Percentiles rank a stretch among this genome's conserved stretches.
Conservation (phyloP, 2,797 vertebrate species). For the Limosa lapponica region DNA sequence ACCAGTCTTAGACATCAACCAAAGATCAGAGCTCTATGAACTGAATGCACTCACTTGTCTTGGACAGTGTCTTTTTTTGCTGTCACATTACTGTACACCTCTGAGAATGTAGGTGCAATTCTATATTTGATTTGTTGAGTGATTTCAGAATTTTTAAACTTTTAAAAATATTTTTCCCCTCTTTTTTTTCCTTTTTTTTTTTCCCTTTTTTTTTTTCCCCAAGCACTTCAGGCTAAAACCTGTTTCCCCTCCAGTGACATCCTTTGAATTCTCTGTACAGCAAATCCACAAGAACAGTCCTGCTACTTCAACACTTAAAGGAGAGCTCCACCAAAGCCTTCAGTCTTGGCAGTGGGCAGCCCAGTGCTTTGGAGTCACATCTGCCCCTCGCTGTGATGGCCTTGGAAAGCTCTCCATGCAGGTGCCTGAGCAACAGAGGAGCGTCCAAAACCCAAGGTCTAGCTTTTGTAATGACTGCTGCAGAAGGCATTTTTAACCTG, state of each 20-base stretch:
- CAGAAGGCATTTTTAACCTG: not conserved
- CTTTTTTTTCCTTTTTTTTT: too few relatives aligned
- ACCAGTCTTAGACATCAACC: not conserved
- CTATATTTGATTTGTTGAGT: not conserved
- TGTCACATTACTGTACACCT: accelerated
- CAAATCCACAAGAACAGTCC: not conserved
- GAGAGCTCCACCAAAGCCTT: not conserved
- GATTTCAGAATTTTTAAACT: not conserved
- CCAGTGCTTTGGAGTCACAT: not conserved
- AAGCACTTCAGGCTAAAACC: not conserved
- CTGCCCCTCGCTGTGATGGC: not conserved
- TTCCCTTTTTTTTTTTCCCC: too few relatives aligned
- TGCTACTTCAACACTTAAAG: not conserved
- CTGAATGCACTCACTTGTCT: not conserved
- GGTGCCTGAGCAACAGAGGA: not conserved
- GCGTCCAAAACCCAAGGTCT: accelerated
- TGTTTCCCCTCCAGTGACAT: accelerated
- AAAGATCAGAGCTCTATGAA: accelerated
- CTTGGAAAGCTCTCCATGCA: accelerated
- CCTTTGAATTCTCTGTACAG: not conserved
- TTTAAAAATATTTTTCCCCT: too few relatives aligned
- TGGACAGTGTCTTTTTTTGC: not conserved
- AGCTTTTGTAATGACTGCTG: not conserved
- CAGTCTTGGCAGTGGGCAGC: not conserved
- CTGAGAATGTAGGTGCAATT: not conserved